Base-by-base conservation (phyloP, 2,888 invertebrate genomes). In the Torymus texanus region DNA sequence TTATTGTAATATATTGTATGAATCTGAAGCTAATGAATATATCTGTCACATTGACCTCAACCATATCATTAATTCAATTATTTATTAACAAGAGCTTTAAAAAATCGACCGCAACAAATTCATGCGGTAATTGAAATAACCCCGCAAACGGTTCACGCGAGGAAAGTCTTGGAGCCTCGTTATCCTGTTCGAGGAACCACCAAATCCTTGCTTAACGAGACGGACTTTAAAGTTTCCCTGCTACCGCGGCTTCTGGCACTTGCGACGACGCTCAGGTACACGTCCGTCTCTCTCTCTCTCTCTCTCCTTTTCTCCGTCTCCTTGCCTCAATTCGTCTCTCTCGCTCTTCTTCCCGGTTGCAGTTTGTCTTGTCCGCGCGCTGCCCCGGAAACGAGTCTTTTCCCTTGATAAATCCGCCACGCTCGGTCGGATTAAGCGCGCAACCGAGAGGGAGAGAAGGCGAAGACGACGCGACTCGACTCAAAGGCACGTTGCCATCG, bases 201-300 rank as follows among this genome's bases (percentile, higher is more conserved):
- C 84, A 86, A 87, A 86, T 85, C 86, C 85, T 83, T 83, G 83
- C 83, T 85, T 85, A 86, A 87, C 85, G 83, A 84, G 85, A 83
- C 80, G 82, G 84, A 85, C 83, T 84, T 84, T 83, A 82, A 84
- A 85, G 79, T 84, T 85, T 83, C 67, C 56, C 29, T 58, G 55
- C 56, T 62, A 56, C 21, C 50, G 29, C 16, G 29, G 29, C 29
- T 29, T 29, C 29, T 29, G 29, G 29, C 29, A 29, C 10, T 24
- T 41, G 55, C 50, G 29, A 29, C 29, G 29, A 29, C 14, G 62
- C 14, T 51, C 41, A 63, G 41, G 29, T 65, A 56, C 41, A 18
- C 24, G 58, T 67, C 18, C 41, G 24, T 62, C 61, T 51, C 29
- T 12, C 16, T 63, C 13, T 12, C 16, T 63, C 13, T 11, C 41